Percentiles rank a stretch among this genome's conserved stretches.
Evolutionary conservation across 2,797 vertebrate species (phyloP).

Genomic region (Linurgus olivaceus): DNA sequence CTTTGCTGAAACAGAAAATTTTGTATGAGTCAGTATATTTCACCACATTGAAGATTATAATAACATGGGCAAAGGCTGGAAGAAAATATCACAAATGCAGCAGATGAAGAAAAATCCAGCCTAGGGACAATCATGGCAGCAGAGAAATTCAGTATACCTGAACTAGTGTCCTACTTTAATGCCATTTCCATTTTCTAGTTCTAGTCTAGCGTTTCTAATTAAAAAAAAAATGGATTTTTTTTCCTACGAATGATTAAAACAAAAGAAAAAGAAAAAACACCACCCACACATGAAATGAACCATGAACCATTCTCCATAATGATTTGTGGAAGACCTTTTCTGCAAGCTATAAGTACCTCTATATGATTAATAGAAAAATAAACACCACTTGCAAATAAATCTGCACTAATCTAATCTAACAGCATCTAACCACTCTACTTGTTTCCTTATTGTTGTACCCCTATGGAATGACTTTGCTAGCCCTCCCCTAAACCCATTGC

Average conservation of each 20-base stretch:
- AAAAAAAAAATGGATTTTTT: not conserved
- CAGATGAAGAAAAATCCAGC: not conserved
- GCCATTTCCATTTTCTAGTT: not conserved
- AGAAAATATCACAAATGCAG: not conserved
- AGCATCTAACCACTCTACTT: not conserved
- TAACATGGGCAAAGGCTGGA: not conserved
- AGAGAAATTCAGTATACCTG: not conserved
- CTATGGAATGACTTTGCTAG: not conserved
- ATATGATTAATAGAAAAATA: not conserved
- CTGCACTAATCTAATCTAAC: conserved; percentile 51
- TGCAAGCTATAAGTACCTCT: not conserved
- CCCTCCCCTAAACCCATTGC: not conserved
- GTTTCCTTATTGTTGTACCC: conserved; percentile 29
- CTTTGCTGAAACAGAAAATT: conserved; percentile 3
- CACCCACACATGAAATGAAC: not conserved
- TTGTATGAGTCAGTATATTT: not conserved
- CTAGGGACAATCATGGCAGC: not conserved
- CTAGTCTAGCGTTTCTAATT: not conserved
- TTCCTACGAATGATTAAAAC: not conserved
- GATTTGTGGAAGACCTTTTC: not conserved
- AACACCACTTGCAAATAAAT: conserved; percentile 32
- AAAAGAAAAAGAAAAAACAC: not conserved
- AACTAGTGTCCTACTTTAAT: not conserved
- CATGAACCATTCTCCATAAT: not conserved
- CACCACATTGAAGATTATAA: not conserved